Percentiles rank a stretch among this genome's conserved stretches.
phyloP scores from a whole-genome alignment of 2,888 invertebrate genomes.

The Drosophila algonquin region DNA sequence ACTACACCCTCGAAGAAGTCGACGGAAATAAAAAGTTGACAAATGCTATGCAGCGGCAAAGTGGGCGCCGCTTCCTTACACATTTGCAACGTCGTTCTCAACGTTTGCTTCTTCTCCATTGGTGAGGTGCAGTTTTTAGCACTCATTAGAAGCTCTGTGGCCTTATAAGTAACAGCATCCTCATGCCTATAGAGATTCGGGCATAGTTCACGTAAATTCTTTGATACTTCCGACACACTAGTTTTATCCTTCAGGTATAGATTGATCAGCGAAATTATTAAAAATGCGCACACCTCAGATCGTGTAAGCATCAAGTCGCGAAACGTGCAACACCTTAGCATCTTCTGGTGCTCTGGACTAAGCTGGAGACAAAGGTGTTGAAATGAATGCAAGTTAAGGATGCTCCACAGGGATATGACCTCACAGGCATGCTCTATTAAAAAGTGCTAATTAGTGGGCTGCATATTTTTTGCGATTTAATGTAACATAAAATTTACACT shows the following conservation, averaged over 20 bases:
- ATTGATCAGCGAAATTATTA: constrained; percentile 94
- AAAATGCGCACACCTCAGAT: constrained; percentile 87
- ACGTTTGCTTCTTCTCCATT: constrained; percentile 90
- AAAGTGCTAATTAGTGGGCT: neutral
- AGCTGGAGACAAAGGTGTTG: constrained; percentile 90
- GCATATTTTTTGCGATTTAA: neutral
- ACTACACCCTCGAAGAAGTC: constrained; percentile 95
- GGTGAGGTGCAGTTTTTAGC: constrained; percentile 90
- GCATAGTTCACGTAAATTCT: constrained; percentile 93
- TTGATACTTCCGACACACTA: constrained; percentile 95
- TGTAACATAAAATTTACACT: constrained; percentile 55
- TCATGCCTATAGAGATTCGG: constrained; percentile 97
- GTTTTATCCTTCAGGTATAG: constrained; percentile 98
- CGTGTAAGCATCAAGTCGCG: constrained; percentile 85
- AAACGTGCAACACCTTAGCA: constrained; percentile 87
- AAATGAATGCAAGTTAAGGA: constrained; percentile 96
- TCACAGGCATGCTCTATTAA: constrained; percentile 90
- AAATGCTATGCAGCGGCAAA: constrained; percentile 92
- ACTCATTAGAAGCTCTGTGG: constrained; percentile 94
- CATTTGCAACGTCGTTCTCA: constrained; percentile 91
- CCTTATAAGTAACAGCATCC: constrained; percentile 98
- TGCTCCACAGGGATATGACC: constrained; percentile 96
- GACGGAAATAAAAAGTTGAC: constrained; percentile 91
- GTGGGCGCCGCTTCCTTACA: constrained; percentile 95
- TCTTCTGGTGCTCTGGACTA: constrained; percentile 87